phyloP scores from a whole-genome alignment of 2,113 vertebrate genomes.

The Microcebus lehilahytsara region DNA sequence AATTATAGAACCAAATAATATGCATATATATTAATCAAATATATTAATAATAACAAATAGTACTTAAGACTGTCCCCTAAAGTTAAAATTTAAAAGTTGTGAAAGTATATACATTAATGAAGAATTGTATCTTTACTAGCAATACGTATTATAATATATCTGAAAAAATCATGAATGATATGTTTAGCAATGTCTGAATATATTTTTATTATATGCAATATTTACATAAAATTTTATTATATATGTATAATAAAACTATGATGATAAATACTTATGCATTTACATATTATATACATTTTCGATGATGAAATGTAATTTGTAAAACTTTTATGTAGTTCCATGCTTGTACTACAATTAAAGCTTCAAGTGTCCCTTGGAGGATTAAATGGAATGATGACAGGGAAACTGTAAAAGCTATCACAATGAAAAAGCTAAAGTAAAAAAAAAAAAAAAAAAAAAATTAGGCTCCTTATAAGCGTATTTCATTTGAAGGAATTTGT shows the following conservation, averaged over 20 bases:
- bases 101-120: neutral
- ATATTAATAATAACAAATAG: slow-evolving; percentile 39
- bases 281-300: slow-evolving; percentile 57
- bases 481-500: slow-evolving; percentile 74
- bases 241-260: neutral
- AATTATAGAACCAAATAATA: slow-evolving; percentile 41
- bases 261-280: slow-evolving; percentile 58
- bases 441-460: slow-evolving; percentile 65
- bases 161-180: slow-evolving; percentile 41
- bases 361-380: slow-evolving; percentile 20
- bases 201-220: neutral
- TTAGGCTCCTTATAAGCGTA: slow-evolving; percentile 47
- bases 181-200: neutral
- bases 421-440: slow-evolving; percentile 60
- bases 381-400: slow-evolving; percentile 51
- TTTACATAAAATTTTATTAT: neutral
- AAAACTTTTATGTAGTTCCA: neutral
- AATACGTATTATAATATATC: neutral
- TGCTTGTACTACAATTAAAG: neutral
- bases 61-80: neutral
- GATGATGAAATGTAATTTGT: slow-evolving; percentile 28
- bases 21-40: slow-evolving; percentile 34
- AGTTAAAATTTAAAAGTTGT: neutral
- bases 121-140: neutral
- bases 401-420: slow-evolving; percentile 59